Conservation (phyloP, 2,113 vertebrate genomes). For the Pristiophorus japonicus region DNA sequence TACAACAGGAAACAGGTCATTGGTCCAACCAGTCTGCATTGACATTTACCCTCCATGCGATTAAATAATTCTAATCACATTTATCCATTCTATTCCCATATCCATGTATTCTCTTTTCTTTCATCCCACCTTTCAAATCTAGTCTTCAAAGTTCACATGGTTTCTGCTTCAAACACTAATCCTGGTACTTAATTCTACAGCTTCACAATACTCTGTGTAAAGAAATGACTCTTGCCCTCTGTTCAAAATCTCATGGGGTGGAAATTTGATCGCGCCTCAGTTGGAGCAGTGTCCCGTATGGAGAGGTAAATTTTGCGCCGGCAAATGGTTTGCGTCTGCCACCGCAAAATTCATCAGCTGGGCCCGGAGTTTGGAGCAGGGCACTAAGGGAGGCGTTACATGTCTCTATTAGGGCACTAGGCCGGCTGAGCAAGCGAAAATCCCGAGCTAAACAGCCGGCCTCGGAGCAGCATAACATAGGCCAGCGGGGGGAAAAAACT, state of each 20-base stretch:
- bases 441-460: no score
- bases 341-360: no score
- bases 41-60: background rate
- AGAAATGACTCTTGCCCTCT: background rate
- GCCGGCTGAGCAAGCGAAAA: no score
- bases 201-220: background rate
- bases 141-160: background rate
- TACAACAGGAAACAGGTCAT: background rate
- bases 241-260: background rate
- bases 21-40: background rate
- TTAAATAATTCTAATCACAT: background rate
- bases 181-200: background rate
- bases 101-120: background rate
- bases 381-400: no score
- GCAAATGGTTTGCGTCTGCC: no score
- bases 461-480: no score
- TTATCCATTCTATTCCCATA: background rate
- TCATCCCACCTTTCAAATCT: background rate
- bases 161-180: background rate
- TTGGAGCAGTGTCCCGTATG: no score
- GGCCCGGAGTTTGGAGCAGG: no score
- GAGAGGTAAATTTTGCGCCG: no score
- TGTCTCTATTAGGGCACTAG: no score
- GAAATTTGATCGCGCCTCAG: no score
- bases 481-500: no score